A percentile compares a stretch with the other conserved stretches of the same genome.
phyloP scores from a whole-genome alignment of 2,888 invertebrate species.

The Hirtodrosophila alboralis region DNA sequence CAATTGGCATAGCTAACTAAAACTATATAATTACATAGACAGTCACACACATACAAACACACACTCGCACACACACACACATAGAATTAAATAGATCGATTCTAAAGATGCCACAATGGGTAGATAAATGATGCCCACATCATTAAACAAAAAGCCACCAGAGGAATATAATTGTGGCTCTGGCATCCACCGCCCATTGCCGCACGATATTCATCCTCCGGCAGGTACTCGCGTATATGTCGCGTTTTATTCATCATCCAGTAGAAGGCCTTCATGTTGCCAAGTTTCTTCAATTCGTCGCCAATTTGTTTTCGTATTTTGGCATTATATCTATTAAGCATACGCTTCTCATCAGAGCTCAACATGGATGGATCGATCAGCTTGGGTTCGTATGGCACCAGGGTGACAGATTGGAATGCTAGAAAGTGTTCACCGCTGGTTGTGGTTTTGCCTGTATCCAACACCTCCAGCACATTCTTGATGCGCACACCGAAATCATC shows the following conservation, averaged over 20 bases:
- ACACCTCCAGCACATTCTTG: slow-evolving; percentile 92
- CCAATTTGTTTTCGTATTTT: slow-evolving; percentile 90
- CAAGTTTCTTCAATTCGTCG: slow-evolving; percentile 89
- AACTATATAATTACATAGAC: slow-evolving; percentile 54
- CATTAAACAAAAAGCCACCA: slow-evolving; percentile 23
- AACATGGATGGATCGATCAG: slow-evolving; percentile 91
- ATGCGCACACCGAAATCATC: slow-evolving; percentile 93
- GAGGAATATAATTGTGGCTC: slow-evolving; percentile 12
- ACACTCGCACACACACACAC: slow-evolving; percentile 26
- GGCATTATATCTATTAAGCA: slow-evolving; percentile 92
- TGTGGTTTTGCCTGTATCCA: slow-evolving; percentile 85
- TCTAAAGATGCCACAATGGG: slow-evolving; percentile 32
- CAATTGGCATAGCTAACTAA: slow-evolving; percentile 70
- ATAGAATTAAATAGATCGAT: slow-evolving; percentile 19
- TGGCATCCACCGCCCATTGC: slow-evolving; percentile 62
- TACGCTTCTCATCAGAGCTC: slow-evolving; percentile 91
- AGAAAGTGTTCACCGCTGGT: slow-evolving; percentile 86
- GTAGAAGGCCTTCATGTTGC: slow-evolving; percentile 89
- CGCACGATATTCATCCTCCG: slow-evolving; percentile 83
- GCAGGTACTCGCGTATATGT: slow-evolving; percentile 86
- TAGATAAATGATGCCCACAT: slow-evolving; percentile 30
- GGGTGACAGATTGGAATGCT: slow-evolving; percentile 91
- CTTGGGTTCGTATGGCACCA: slow-evolving; percentile 94
- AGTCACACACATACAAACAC: slow-evolving; percentile 34
- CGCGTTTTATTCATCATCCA: slow-evolving; percentile 94